Conservation (phyloP, 2,113 vertebrate species). For the Pedetes capensis region DNA sequence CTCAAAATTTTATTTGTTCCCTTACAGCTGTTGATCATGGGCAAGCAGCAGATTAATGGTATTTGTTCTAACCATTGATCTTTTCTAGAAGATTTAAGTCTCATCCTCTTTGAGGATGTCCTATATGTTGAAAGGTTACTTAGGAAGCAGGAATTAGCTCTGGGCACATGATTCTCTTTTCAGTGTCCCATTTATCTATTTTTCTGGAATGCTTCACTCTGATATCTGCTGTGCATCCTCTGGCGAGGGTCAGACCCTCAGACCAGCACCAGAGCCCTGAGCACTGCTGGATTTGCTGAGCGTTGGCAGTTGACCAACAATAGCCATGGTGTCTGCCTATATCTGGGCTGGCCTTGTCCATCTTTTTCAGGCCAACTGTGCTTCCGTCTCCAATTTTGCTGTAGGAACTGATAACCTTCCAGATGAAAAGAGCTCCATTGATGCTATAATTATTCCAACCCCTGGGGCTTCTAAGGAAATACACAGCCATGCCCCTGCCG, state of each 20-base stretch:
- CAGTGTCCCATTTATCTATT: not conserved
- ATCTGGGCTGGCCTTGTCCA: rapidly evolving
- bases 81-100: not conserved
- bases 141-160: not conserved
- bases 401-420: not conserved
- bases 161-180: not conserved
- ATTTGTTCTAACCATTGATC: not conserved
- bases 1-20: not conserved
- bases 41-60: not conserved
- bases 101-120: not conserved
- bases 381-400: not conserved
- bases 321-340: rapidly evolving
- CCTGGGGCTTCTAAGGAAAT: constrained; percentile 35
- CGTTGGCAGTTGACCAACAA: too few species aligned
- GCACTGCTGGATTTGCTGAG: not conserved
- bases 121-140: not conserved
- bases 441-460: not conserved
- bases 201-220: not conserved
- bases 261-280: not conserved
- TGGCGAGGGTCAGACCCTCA: not conserved
- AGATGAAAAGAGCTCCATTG: not conserved
- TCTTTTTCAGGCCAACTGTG: not conserved
- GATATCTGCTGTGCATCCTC: not conserved
- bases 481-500: not conserved
- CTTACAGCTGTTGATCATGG: not conserved